These are phyloP conservation scores for Sphaeridia pumilis DNA, from an alignment of 2,888 invertebrate genomes.

Conservation along the genomic window DNA sequence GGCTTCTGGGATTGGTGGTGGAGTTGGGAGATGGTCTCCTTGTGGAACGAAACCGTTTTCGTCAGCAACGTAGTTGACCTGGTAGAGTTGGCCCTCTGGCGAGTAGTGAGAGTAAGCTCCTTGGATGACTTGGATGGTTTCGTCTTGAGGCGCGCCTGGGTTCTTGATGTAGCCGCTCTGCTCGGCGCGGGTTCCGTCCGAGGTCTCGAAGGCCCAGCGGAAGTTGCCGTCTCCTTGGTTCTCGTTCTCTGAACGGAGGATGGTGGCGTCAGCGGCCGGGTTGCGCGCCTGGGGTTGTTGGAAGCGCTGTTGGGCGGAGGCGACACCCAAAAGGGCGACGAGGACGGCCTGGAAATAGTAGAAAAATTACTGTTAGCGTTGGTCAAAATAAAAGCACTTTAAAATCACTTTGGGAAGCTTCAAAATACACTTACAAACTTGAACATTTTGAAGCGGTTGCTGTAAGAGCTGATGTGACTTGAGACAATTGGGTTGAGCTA, in stretches of 20 bases:
- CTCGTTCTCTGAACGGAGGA: constrained; percentile 20
- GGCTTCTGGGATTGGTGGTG: constrained; percentile 34
- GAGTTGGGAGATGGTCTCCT: constrained; percentile 31
- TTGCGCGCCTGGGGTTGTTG: not conserved
- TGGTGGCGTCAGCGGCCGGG: constrained; percentile 15
- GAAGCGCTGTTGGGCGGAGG: constrained; percentile 2
- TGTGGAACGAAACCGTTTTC: constrained; percentile 9
- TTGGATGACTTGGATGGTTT: constrained; percentile 7
- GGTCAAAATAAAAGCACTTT: too few species aligned
- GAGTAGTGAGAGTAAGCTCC: constrained; percentile 11
- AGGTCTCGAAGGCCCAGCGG: constrained; percentile 22
- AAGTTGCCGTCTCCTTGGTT: constrained; percentile 21
- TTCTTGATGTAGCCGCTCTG: constrained; percentile 14
- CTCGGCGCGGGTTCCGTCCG: constrained; percentile 19
- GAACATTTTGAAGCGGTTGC: too few species aligned
- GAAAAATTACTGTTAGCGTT: too few species aligned
- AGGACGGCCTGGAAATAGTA: not conserved
- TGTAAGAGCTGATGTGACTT: too few species aligned
- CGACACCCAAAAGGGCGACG: constrained; percentile 1
- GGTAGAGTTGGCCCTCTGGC: constrained; percentile 3
- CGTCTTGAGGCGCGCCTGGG: not conserved
- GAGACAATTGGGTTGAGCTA: too few species aligned
- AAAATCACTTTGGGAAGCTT: too few species aligned
- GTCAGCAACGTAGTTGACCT: constrained; percentile 9
- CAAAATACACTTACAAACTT: too few species aligned